These are phyloP conservation scores for Nomada ruficornis DNA, from an alignment of 2,888 invertebrate species.

Conservation along the genomic window DNA sequence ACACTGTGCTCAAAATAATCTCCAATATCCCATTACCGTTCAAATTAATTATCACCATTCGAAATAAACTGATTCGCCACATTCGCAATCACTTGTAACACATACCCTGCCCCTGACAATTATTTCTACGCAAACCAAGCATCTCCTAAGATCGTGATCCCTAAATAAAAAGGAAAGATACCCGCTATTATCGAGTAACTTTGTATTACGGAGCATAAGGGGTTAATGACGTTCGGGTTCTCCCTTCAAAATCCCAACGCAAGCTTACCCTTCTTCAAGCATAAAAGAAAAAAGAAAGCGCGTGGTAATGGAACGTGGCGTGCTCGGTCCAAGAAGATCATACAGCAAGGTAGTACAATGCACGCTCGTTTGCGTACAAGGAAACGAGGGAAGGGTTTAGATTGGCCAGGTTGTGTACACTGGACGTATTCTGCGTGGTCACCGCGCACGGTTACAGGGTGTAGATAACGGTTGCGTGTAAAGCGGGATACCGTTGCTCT, in stretches of 20 bases:
- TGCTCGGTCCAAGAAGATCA: slow-evolving; percentile 8
- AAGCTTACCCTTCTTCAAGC: background rate
- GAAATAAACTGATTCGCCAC: no score
- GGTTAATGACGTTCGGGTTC: background rate
- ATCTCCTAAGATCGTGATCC: no score
- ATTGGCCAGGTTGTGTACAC: slow-evolving; percentile 14
- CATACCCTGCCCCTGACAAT: no score
- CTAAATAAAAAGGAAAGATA: no score
- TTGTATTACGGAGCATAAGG: no score
- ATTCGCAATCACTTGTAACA: no score
- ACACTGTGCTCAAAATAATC: no score
- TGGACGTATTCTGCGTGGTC: slow-evolving; percentile 33
- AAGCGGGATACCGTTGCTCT: slow-evolving; percentile 40
- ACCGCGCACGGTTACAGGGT: slow-evolving; percentile 20
- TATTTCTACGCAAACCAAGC: no score
- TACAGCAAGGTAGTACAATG: slow-evolving; percentile 5
- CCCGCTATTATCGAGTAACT: no score
- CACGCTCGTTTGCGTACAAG: slow-evolving; percentile 25
- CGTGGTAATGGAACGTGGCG: slow-evolving; percentile 12
- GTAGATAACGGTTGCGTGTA: slow-evolving; percentile 43
- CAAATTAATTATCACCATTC: no score
- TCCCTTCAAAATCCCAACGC: no score
- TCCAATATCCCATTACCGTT: no score
- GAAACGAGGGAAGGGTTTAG: slow-evolving; percentile 20
- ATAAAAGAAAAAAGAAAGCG: slow-evolving; percentile 5